Evolutionary conservation across 2,888 invertebrate genomes (phyloP).

Genomic region (Escarpia spicata): DNA sequence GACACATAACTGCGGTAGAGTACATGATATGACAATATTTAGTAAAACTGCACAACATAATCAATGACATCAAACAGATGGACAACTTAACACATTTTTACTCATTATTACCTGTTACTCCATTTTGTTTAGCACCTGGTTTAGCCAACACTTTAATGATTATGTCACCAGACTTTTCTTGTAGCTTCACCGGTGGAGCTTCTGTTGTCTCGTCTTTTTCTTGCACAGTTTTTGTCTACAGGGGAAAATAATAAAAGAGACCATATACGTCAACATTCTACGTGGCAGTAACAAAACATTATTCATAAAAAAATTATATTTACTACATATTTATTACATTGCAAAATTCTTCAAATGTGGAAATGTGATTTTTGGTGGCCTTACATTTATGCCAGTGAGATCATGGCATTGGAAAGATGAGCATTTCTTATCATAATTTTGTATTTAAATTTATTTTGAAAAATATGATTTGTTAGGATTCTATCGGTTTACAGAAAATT

Average conservation of each 20-base stretch:
- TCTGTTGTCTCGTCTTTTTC: neutral
- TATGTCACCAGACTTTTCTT: neutral
- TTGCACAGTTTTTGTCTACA: neutral
- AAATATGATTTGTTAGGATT: no score
- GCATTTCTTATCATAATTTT: no score
- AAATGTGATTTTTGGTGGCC: no score
- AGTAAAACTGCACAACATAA: neutral
- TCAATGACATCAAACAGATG: neutral
- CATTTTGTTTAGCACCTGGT: neutral
- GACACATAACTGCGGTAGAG: no score
- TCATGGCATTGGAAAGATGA: no score
- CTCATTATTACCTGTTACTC: neutral
- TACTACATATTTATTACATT: no score
- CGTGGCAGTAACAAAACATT: neutral
- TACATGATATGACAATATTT: no score
- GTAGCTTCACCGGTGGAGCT: neutral
- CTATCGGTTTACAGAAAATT: no score
- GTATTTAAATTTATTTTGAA: no score
- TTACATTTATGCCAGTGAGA: no score
- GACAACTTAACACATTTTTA: neutral
- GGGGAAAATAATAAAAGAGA: neutral
- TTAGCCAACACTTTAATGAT: neutral
- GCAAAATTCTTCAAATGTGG: no score
- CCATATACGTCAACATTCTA: neutral
- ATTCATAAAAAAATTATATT: neutral